These are phyloP conservation scores for Drosophila repletoides DNA, from an alignment of 1,140 invertebrate species.

Conservation along the genomic window DNA sequence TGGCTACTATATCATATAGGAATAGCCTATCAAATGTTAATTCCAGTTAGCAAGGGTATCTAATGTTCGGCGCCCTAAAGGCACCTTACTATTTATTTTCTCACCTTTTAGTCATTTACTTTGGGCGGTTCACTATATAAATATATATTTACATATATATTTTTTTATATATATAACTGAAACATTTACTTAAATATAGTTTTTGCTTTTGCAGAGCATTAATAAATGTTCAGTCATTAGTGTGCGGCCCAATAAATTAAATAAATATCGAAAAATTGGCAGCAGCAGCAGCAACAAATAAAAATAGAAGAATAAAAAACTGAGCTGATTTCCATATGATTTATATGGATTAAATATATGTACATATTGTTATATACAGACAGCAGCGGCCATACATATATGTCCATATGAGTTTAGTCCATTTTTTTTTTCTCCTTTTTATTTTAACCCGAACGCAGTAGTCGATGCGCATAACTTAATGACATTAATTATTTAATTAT, in stretches of 20 bases:
- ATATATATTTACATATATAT: slow-evolving; percentile 1
- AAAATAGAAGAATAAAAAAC: slow-evolving; percentile 44
- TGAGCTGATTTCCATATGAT: slow-evolving; percentile 67
- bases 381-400: neutral
- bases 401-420: slow-evolving; percentile 6
- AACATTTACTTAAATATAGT: slow-evolving; percentile 6
- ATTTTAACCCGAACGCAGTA: slow-evolving; percentile 25
- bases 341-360: slow-evolving; percentile 47
- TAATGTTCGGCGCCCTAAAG: too few species aligned
- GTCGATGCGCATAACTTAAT: slow-evolving; percentile 64
- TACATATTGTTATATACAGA: slow-evolving; percentile 20
- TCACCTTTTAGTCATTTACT: slow-evolving; percentile 49
- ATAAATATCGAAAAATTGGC: slow-evolving; percentile 48
- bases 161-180: slow-evolving; percentile 7
- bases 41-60: too few species aligned
- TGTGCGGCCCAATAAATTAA: slow-evolving; percentile 58
- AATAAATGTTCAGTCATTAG: slow-evolving; percentile 75
- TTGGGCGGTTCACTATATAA: slow-evolving; percentile 36
- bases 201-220: slow-evolving; percentile 32
- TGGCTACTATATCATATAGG: too few species aligned
- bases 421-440: slow-evolving; percentile 23
- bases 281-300: neutral
- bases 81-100: slow-evolving; percentile 16
- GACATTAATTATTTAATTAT: slow-evolving; percentile 80
- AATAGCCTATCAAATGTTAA: too few species aligned